Evolutionary conservation across 2,797 vertebrate genomes (phyloP), one percentile per base, ranked within the genome.

Genomic region (Phataginus tetradactyla): DNA sequence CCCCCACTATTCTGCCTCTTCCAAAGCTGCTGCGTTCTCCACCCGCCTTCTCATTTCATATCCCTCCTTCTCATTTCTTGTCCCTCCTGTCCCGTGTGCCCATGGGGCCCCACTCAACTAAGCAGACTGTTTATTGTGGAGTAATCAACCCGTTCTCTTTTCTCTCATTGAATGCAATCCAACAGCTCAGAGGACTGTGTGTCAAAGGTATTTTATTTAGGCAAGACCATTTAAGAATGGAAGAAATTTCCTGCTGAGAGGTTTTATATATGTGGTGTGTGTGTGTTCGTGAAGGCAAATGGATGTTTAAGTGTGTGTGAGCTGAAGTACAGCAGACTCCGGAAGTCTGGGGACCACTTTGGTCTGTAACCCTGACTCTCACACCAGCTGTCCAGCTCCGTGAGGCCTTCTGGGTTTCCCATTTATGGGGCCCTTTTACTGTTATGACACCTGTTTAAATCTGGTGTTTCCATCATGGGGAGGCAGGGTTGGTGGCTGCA

Each of bases 361-460:
- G 81, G 66, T 37, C 71, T 77, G 81, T 20, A 57, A 57, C 86
- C 72, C 77, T 66, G 2, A 0, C 61, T 59, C 81, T 57, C 7
- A 0, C 14, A 14, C 96, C 96, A 97, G 96, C 93, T 94, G 95
- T 64, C 64, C 23, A 7, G 90, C 74, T 45, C 89, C 0, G 14
- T 6, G 1, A 51, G 75, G 32, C 94, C 84, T 75, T 77, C 88
- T 86, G 72, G 74, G 55, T 69, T 94, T 93, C 68, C 77, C 90
- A 37, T 77, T 89, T 83, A 57, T 1, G 80, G 69, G 88, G 34
- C 86, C 66, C 71, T 85, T 68, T 71, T 18, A n/a, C 61, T 77
- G 77, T 53, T 64, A 45, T 1, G 57, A 92, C 97, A 97, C 97
- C 92, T 97, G 96, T 88, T 95, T 57, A 88, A 90, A 63, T 96